Conservation (phyloP, 2,888 invertebrate species). For the Meteorus cinctellus region DNA sequence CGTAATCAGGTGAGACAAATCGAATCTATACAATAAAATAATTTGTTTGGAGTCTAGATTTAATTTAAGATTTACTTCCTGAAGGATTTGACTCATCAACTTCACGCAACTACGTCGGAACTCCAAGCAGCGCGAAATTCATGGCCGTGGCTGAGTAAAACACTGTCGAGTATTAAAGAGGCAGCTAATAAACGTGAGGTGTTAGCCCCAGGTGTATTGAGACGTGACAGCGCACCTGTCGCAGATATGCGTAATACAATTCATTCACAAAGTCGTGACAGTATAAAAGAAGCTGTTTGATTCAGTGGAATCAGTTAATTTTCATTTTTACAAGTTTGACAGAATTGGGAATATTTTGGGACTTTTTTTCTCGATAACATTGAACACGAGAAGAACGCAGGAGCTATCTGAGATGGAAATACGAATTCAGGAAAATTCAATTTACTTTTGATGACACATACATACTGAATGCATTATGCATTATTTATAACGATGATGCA, state of each 20-base stretch:
- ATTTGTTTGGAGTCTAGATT: neutral
- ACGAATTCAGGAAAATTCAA: neutral
- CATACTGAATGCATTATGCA: neutral
- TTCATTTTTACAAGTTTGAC: conserved; percentile 12
- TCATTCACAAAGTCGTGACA: conserved; percentile 69
- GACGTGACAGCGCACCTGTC: conserved; percentile 75
- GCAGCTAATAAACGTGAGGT: conserved; percentile 78
- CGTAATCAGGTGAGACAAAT: conserved; percentile 82
- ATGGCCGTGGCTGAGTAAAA: conserved; percentile 97
- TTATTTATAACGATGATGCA: neutral
- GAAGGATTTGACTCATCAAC: conserved; percentile 91
- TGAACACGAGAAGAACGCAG: neutral
- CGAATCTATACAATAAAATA: neutral
- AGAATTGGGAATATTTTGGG: neutral
- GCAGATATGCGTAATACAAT: conserved; percentile 67
- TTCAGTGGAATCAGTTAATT: conserved; percentile 47
- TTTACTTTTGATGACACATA: neutral
- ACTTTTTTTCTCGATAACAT: neutral
- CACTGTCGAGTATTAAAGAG: conserved; percentile 85
- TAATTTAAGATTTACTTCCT: conserved; percentile 28
- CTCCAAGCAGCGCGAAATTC: conserved; percentile 81
- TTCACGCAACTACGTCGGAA: conserved; percentile 87
- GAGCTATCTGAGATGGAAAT: neutral
- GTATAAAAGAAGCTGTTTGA: conserved; percentile 69
- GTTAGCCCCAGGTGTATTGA: conserved; percentile 63